These are phyloP conservation scores for Mythimna vitellina DNA, from an alignment of 2,888 invertebrate genomes.

Conservation along the genomic window DNA sequence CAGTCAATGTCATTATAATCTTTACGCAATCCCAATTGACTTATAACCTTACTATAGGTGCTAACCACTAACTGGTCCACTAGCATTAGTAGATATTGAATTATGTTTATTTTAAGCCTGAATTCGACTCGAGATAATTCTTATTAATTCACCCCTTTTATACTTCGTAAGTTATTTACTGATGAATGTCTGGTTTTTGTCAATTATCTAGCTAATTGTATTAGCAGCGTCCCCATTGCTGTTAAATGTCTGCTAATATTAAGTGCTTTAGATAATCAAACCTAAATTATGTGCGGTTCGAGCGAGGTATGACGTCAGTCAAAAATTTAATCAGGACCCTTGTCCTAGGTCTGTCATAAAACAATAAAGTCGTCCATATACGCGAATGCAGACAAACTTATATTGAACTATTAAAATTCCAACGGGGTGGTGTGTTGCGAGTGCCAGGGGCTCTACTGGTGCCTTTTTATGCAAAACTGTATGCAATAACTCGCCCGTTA, in stretches of 20 bases:
- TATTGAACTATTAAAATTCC: slow-evolving; percentile 85
- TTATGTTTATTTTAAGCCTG: neutral
- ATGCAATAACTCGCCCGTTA: slow-evolving; percentile 79
- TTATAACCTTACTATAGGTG: too few relatives aligned
- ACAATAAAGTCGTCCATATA: slow-evolving; percentile 70
- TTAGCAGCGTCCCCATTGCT: slow-evolving; percentile 15
- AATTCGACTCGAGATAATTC: slow-evolving; percentile 7
- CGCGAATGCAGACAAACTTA: slow-evolving; percentile 66
- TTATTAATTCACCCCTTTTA: slow-evolving; percentile 15
- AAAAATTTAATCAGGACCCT: slow-evolving; percentile 8
- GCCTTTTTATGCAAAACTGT: slow-evolving; percentile 85
- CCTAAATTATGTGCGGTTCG: slow-evolving; percentile 2
- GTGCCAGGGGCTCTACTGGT: slow-evolving; percentile 38
- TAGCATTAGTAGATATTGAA: neutral
- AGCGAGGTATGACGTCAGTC: slow-evolving; percentile 26
- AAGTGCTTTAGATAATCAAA: slow-evolving; percentile 1
- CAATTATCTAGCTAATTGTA: slow-evolving; percentile 26
- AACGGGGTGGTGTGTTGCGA: slow-evolving; percentile 45
- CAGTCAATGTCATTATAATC: too few relatives aligned
- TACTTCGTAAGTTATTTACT: slow-evolving; percentile 4
- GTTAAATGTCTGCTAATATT: slow-evolving; percentile 17
- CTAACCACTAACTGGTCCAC: neutral
- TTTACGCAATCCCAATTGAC: too few relatives aligned
- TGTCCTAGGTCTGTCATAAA: slow-evolving; percentile 37
- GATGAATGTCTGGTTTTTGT: slow-evolving; percentile 34